These are phyloP conservation scores for Coendou prehensilis DNA, from an alignment of 2,797 vertebrate genomes.

Conservation along the genomic window DNA sequence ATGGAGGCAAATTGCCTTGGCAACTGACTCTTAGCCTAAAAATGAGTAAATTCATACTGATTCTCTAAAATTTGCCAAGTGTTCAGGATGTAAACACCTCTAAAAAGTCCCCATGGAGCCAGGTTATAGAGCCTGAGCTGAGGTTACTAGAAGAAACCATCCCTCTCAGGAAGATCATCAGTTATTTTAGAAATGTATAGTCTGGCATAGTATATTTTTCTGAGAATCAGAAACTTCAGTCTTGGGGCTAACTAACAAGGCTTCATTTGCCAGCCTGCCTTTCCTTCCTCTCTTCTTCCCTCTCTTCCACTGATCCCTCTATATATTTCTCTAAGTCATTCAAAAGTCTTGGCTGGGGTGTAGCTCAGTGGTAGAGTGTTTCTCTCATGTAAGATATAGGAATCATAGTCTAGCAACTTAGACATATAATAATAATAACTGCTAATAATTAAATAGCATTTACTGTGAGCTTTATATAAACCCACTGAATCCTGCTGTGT, in stretches of 20 bases:
- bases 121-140: slow-evolving; percentile 22
- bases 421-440: slow-evolving; percentile 16
- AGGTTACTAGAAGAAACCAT: not conserved
- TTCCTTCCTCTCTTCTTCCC: slow-evolving; percentile 15
- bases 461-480: slow-evolving; percentile 59
- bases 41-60: not conserved
- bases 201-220: not conserved
- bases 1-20: not conserved
- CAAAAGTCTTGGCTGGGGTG: not conserved
- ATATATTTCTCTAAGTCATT: slow-evolving; percentile 55
- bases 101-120: not conserved
- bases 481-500: not conserved
- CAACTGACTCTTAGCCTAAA: slow-evolving; percentile 29
- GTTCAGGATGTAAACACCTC: slow-evolving; percentile 17
- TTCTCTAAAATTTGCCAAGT: slow-evolving; percentile 59
- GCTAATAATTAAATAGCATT: slow-evolving; percentile 29
- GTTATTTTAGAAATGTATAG: slow-evolving; percentile 43
- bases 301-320: slow-evolving; percentile 50
- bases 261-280: not conserved
- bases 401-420: slow-evolving; percentile 58
- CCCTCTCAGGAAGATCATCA: slow-evolving; percentile 30
- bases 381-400: not conserved
- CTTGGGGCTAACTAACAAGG: not conserved
- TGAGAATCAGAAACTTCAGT: slow-evolving; percentile 49
- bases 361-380: not conserved